Conservation (phyloP, 2,113 vertebrate genomes). For the human region GRCh38 chr11:25806501-25807000, state of each 20-base stretch:
- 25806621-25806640: too few species aligned
- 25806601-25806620: background rate
- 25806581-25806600: background rate
- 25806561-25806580: background rate
- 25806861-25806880: too few species aligned
- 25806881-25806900: too few species aligned
- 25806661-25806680: rapidly evolving
- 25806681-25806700: too few species aligned
- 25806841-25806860: rapidly evolving
- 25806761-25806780: too few species aligned
- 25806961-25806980: background rate
- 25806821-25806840: too few species aligned
- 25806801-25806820: too few species aligned
- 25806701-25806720: too few species aligned
- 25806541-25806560: background rate
- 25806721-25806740: too few species aligned
- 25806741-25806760: too few species aligned
- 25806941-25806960: background rate
- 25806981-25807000: background rate
- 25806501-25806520: background rate
- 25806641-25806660: too few species aligned
- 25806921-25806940: background rate
- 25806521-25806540: background rate
- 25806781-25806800: too few species aligned
- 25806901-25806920: background rate